Conservation (phyloP, 2,113 vertebrate species). For the Lathamus discolor region DNA sequence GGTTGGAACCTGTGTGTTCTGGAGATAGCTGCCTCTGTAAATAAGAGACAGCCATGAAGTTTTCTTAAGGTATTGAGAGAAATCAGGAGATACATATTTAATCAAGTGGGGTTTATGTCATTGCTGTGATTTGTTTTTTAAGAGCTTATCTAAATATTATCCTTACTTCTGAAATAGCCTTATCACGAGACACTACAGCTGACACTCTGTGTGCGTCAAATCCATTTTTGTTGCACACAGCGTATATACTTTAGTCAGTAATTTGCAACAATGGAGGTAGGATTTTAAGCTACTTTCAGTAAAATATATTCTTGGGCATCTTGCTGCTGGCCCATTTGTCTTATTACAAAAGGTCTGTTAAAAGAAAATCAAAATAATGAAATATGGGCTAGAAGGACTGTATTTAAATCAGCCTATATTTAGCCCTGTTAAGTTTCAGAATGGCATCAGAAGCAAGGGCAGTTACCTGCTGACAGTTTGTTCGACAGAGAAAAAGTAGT, state of each 20-base stretch:
- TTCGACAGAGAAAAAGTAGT: not conserved
- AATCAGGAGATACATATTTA: not conserved
- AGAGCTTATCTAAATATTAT: not conserved
- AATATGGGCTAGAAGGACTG: not conserved
- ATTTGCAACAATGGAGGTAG: not conserved
- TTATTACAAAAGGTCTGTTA: not conserved
- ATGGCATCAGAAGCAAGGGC: not conserved
- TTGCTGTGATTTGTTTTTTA: not conserved
- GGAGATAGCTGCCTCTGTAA: not conserved
- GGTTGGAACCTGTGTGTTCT: not conserved
- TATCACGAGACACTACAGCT: not conserved
- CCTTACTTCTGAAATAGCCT: not conserved
- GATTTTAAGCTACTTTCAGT: not conserved
- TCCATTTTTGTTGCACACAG: not conserved
- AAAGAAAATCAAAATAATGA: not conserved
- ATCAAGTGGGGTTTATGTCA: not conserved
- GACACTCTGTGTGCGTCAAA: not conserved
- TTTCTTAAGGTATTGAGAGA: not conserved
- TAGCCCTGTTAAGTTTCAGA: not conserved
- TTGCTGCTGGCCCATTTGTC: not conserved
- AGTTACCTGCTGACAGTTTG: not conserved
- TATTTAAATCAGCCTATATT: slow-evolving; percentile 16
- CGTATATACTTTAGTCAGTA: not conserved
- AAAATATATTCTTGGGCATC: not conserved
- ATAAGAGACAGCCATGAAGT: not conserved